These are phyloP conservation scores for Macrotus californicus DNA, from an alignment of 2,113 vertebrate species.

Conservation along the genomic window DNA sequence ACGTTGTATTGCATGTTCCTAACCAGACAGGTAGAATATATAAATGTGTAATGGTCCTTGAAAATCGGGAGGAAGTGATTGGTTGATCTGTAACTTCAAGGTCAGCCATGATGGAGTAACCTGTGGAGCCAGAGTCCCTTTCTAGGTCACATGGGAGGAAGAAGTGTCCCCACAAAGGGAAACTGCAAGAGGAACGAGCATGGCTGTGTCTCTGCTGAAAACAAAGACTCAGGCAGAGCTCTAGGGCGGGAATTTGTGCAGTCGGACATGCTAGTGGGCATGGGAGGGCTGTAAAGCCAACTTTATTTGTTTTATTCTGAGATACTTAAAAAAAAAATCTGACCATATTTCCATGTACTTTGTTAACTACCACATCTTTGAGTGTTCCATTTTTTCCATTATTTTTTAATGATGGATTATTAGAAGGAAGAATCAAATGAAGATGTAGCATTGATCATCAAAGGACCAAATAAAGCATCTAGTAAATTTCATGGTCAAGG, in stretches of 20 bases:
- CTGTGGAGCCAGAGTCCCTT: not conserved
- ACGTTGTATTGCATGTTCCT: not conserved
- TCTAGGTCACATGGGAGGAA: not conserved
- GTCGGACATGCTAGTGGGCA: not conserved
- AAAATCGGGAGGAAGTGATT: not conserved
- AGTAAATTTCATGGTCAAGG: slow-evolving; percentile 45
- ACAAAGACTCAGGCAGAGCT: not conserved
- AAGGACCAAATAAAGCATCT: slow-evolving; percentile 2
- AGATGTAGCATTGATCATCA: slow-evolving; percentile 20
- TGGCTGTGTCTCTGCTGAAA: not conserved
- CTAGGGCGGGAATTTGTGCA: not conserved
- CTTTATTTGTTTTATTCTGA: not conserved
- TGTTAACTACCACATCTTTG: not conserved
- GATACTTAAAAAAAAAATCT: not conserved
- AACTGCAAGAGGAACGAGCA: not conserved
- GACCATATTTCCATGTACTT: not conserved
- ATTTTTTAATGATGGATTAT: slow-evolving; percentile 23
- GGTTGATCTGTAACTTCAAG: not conserved
- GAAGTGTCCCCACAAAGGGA: not conserved
- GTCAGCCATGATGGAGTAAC: not conserved
- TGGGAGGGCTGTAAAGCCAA: not conserved
- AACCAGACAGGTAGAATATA: not conserved
- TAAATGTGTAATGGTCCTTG: not conserved
- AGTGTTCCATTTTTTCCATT: not conserved
- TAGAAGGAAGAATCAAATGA: not conserved